Conservation (phyloP, 2,113 vertebrate genomes). For the Ophthalmolycus amberensis region DNA sequence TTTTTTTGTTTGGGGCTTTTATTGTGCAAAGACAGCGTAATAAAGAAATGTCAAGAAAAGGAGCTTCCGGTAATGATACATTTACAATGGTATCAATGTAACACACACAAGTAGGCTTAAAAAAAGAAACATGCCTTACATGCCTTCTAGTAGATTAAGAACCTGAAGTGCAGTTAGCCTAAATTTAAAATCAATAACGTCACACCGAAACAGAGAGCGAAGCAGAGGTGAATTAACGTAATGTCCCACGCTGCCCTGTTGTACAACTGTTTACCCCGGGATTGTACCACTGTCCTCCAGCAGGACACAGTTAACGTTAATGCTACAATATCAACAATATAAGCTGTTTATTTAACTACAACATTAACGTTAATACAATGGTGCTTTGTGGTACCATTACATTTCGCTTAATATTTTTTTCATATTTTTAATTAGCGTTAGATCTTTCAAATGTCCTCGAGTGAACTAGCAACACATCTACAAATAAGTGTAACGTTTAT, state of each 20-base stretch:
- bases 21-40: not conserved
- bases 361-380: not conserved
- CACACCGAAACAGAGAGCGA: not conserved
- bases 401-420: not conserved
- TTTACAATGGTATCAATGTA: not conserved
- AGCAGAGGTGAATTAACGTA: not conserved
- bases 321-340: not conserved
- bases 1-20: not conserved
- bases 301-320: not conserved
- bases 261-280: slow-evolving; percentile 16
- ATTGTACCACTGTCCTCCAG: slow-evolving; percentile 33
- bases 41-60: not conserved
- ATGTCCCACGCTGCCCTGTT: slow-evolving; percentile 30
- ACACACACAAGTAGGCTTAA: not conserved
- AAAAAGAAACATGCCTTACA: not conserved
- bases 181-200: not conserved
- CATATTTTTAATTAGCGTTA: not conserved
- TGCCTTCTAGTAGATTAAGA: not conserved
- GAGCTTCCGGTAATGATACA: not conserved
- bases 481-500: not conserved
- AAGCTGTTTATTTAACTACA: not conserved
- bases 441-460: not conserved
- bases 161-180: not conserved
- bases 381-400: not conserved
- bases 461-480: not conserved